Percentiles rank a stretch among this genome's conserved stretches.
These are phyloP conservation scores for Globodera rostochiensis DNA, from an alignment of 1,140 invertebrate genomes.

Conservation along the genomic window DNA sequence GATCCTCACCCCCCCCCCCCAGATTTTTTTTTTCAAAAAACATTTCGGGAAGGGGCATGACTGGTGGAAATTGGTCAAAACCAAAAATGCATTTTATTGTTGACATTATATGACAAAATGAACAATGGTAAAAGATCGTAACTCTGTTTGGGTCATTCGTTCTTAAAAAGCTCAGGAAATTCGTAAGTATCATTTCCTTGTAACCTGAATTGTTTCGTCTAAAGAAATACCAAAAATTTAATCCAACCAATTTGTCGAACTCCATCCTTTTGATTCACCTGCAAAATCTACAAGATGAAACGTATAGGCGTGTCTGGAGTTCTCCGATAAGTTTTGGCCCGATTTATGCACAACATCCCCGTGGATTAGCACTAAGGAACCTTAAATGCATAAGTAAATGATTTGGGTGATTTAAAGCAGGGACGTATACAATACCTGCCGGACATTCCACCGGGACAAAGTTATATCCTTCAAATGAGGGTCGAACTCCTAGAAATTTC, in stretches of 20 bases:
- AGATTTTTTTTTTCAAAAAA: no score
- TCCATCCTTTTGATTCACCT: slow-evolving; percentile 44
- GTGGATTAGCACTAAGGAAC: slow-evolving; percentile 84
- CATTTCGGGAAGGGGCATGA: no score
- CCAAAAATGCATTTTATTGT: no score
- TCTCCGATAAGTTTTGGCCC: slow-evolving; percentile 78
- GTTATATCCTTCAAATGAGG: slow-evolving; percentile 76
- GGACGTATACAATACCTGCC: slow-evolving; percentile 72
- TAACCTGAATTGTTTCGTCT: slow-evolving; percentile 48
- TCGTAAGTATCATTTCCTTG: slow-evolving; percentile 56
- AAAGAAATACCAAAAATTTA: slow-evolving; percentile 5
- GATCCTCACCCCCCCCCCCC: no score
- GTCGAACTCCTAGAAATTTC: slow-evolving; percentile 69
- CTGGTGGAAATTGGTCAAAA: no score
- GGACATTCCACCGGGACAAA: slow-evolving; percentile 79
- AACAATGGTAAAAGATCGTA: no score
- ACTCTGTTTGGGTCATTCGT: not conserved
- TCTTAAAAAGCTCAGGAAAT: slow-evolving; percentile 51
- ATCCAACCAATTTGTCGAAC: slow-evolving; percentile 36
- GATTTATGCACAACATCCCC: slow-evolving; percentile 91
- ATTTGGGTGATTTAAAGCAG: slow-evolving; percentile 17
- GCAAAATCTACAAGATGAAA: slow-evolving; percentile 84
- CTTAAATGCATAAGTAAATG: slow-evolving; percentile 67
- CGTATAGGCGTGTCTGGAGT: slow-evolving; percentile 88
- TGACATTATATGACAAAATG: no score